A percentile compares a stretch with the other conserved stretches of the same genome.
phyloP scores from a whole-genome alignment of 2,888 invertebrate genomes.

The Sesia bembeciformis region DNA sequence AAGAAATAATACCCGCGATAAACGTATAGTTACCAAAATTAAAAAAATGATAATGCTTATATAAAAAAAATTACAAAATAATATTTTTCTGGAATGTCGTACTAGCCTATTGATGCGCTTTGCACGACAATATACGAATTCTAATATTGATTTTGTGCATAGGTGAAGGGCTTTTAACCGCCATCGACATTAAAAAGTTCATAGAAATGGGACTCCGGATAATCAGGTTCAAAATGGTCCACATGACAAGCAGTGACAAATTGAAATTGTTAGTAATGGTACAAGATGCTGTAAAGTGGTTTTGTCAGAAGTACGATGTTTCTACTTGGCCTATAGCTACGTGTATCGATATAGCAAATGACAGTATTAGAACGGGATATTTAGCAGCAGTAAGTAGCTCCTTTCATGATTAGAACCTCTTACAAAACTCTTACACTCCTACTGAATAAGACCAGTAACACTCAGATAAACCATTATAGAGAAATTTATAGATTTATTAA shows the following conservation, averaged over 20 bases:
- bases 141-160: not conserved
- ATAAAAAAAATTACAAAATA: no score
- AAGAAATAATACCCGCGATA: no score
- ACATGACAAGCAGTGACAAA: slow-evolving; percentile 18
- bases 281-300: slow-evolving; percentile 17
- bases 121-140: no score
- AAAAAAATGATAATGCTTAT: no score
- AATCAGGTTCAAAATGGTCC: slow-evolving; percentile 25
- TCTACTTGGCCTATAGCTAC: slow-evolving; percentile 32
- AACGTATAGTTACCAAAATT: no score
- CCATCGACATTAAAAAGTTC: slow-evolving; percentile 24
- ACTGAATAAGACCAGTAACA: no score
- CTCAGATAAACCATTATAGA: no score
- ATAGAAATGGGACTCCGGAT: slow-evolving; percentile 28
- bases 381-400: slow-evolving; percentile 13
- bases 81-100: no score
- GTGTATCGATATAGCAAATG: slow-evolving; percentile 33
- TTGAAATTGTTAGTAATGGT: slow-evolving; percentile 9
- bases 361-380: slow-evolving; percentile 30
- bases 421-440: no score
- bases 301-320: slow-evolving; percentile 28
- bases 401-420: not conserved
- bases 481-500: no score
- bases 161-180: slow-evolving; percentile 20
- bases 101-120: no score